These are phyloP conservation scores for Pristis pectinata DNA, from an alignment of 2,797 vertebrate genomes.

Conservation along the genomic window DNA sequence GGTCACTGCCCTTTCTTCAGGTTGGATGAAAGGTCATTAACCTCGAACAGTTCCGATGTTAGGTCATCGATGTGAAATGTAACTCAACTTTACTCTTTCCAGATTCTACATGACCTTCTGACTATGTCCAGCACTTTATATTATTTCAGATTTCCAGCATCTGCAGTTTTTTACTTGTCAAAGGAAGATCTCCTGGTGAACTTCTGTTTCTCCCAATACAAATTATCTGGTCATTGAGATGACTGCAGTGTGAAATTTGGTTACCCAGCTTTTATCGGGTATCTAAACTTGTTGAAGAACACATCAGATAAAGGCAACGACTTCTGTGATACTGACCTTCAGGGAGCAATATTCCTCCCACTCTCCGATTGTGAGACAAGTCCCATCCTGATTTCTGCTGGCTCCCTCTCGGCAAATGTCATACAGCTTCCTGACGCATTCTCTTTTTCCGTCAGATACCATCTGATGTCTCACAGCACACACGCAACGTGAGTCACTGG, in stretches of 20 bases:
- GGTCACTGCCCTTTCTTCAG: too few species aligned
- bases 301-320: background rate
- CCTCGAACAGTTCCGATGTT: too few species aligned
- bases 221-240: background rate
- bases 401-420: constrained; percentile 61
- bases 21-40: too few species aligned
- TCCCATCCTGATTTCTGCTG: constrained; percentile 68
- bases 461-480: constrained; percentile 64
- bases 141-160: too few species aligned
- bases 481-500: constrained; percentile 64
- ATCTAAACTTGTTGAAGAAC: too few species aligned
- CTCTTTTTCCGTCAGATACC: constrained; percentile 42
- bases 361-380: constrained; percentile 64
- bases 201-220: background rate
- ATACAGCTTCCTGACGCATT: constrained; percentile 57
- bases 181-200: background rate
- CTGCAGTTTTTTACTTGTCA: too few species aligned
- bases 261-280: background rate
- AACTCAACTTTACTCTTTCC: too few species aligned
- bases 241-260: background rate
- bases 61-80: too few species aligned
- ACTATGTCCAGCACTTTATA: too few species aligned
- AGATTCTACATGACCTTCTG: too few species aligned
- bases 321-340: constrained; percentile 58
- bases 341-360: constrained; percentile 72